Percentiles rank a stretch among this genome's conserved stretches.
Evolutionary conservation across 2,113 vertebrate species (phyloP).

Genomic region (Puffinus mauretanicus): DNA sequence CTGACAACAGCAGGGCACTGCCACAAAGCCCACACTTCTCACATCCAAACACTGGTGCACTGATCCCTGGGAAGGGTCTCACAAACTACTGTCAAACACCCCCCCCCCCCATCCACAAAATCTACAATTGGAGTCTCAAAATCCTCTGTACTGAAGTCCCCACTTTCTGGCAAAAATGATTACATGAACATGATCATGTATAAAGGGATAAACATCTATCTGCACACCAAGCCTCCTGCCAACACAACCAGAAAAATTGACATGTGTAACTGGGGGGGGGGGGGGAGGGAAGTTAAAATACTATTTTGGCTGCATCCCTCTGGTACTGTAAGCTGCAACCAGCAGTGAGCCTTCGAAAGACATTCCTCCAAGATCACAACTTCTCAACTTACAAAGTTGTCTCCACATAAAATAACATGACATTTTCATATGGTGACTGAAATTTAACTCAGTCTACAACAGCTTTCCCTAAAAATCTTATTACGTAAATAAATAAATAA

Average conservation of each 20-base stretch:
- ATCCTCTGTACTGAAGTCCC: not conserved
- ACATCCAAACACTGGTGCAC: not conserved
- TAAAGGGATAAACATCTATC: not conserved
- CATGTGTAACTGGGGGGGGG: not conserved
- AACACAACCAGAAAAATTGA: not conserved
- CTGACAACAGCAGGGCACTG: not conserved
- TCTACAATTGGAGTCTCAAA: not conserved
- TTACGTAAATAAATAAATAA: not conserved
- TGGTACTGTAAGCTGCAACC: not conserved
- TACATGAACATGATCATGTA: not conserved
- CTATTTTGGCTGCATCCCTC: not conserved
- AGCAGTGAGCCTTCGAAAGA: not conserved
- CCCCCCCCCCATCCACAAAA: not conserved
- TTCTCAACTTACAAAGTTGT: slow-evolving; percentile 21
- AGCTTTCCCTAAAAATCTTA: not conserved
- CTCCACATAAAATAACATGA: not conserved
- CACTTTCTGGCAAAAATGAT: not conserved
- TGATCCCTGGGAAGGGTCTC: not conserved
- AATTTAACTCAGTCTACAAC: not conserved
- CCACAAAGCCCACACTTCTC: not conserved
- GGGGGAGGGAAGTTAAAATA: not conserved
- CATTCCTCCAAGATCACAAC: slow-evolving; percentile 3
- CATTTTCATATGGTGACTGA: not conserved
- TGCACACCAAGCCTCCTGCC: not conserved
- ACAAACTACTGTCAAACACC: not conserved